Base-by-base conservation (phyloP, 2,888 invertebrate genomes). In the Automeris io region DNA sequence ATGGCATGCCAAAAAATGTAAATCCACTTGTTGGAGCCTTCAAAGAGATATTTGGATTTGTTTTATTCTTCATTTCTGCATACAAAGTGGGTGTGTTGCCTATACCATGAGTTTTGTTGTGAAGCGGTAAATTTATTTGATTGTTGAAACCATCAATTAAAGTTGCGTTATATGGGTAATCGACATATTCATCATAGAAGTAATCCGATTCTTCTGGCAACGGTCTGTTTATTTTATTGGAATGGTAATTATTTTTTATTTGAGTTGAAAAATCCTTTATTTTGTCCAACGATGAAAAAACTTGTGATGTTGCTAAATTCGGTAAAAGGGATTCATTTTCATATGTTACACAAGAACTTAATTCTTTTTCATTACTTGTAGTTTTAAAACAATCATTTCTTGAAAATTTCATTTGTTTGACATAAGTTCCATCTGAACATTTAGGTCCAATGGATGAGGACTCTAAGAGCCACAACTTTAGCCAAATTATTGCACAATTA, bases 1-100 rank as follows among this genome's bases (percentile, higher is more conserved):
- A 65, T 0, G 95, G 95, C 62, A 95, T 91, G 0, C 95, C 95
- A 58, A 95, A 95, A 62, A 95, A 94, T 8, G 95, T 94, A 50
- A 95, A 94, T 1, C 92, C 90, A 44, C 90, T 90, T 1, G 55
- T 66, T 0, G 91, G 89, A 0, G 89, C 85, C 21, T 82, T 85
- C 22, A 74, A 68, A 37, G 71, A 60, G 38, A 80, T 67, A 11
- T 69, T 38, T 32, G 32, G 25, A 33, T 60, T 57, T 5, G 66
- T 67, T 16, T 52, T 55, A 42, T 78, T 82, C 47, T 76, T 78
- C 47, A 71, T 75, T 35, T 64, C 65, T 7, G 71, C 70, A 42
- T 75, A 75, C 40, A 76, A 48, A 13, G 90, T 91, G 0, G 92
- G 90, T 0, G 90, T 86, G 50, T 89, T 89, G 11, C 89, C 90